Evolutionary conservation across 2,797 vertebrate genomes (phyloP).

Genomic region (Sebastes kiyomatsui): DNA sequence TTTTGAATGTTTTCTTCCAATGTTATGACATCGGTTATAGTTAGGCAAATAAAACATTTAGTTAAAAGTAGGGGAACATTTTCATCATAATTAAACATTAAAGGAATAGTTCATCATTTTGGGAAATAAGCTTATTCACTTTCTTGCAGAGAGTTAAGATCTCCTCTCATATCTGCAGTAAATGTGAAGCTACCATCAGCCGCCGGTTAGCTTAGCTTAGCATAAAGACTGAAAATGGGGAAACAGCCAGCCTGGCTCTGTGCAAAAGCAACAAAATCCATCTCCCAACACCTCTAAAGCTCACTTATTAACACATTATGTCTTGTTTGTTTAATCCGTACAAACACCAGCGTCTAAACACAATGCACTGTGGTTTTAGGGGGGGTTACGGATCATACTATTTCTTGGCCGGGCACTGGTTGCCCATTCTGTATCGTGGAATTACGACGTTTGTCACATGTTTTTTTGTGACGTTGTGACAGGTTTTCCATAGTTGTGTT

Average conservation of each 20-base stretch:
- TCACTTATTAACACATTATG: neutral
- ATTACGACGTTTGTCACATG: neutral
- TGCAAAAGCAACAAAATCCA: neutral
- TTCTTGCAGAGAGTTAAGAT: neutral
- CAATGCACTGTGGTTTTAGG: neutral
- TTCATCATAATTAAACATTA: neutral
- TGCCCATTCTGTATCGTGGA: neutral
- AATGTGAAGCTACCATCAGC: neutral
- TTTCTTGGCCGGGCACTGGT: neutral
- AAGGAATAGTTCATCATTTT: neutral
- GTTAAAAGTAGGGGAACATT: neutral
- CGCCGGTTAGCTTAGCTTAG: neutral
- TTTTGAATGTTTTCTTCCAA: neutral
- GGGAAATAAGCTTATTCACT: neutral
- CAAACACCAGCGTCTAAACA: neutral
- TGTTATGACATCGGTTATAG: neutral
- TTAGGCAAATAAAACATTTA: neutral
- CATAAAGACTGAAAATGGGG: neutral
- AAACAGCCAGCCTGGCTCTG: neutral
- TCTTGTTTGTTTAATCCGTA: neutral
- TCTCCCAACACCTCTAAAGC: too few relatives aligned
- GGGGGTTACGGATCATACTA: neutral
- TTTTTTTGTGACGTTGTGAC: too few relatives aligned
- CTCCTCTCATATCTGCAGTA: too few relatives aligned
- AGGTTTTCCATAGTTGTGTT: too few relatives aligned